Evolutionary conservation across 2,797 vertebrate species (phyloP).

Genomic region (Botia almorhae): DNA sequence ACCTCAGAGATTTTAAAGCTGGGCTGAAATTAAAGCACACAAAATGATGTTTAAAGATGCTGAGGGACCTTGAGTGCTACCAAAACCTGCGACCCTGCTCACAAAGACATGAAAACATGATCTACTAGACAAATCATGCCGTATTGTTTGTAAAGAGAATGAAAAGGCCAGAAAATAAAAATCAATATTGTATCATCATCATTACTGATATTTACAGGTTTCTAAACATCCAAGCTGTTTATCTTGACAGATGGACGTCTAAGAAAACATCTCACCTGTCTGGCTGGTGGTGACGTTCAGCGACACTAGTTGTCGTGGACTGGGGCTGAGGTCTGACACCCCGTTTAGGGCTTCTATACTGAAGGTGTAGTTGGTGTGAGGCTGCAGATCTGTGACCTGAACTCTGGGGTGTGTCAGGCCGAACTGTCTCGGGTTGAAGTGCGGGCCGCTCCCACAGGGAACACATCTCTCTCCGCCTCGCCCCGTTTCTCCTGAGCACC

Average conservation of each 20-base stretch:
- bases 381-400: slow-evolving; percentile 88
- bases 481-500: slow-evolving; percentile 80
- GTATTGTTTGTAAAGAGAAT: too few species aligned
- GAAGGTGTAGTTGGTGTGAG: slow-evolving; percentile 96
- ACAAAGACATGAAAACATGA: too few species aligned
- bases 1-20: too few species aligned
- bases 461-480: slow-evolving; percentile 77
- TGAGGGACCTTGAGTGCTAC: too few species aligned
- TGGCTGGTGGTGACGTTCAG: slow-evolving; percentile 94
- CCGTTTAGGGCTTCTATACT: slow-evolving; percentile 96
- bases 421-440: slow-evolving; percentile 88
- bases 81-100: too few species aligned
- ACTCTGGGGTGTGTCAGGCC: slow-evolving; percentile 89
- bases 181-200: too few species aligned
- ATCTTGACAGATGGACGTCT: too few species aligned
- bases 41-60: too few species aligned
- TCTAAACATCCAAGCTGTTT: background rate
- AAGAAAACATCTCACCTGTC: slow-evolving; percentile 82
- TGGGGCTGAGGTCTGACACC: slow-evolving; percentile 90
- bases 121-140: too few species aligned
- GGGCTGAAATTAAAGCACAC: too few species aligned
- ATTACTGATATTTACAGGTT: background rate
- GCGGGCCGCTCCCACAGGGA: slow-evolving; percentile 89
- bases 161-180: too few species aligned
- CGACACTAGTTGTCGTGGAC: slow-evolving; percentile 86